Evolutionary conservation across 2,113 vertebrate genomes (phyloP).

Genomic region (Paralichthys olivaceus): DNA sequence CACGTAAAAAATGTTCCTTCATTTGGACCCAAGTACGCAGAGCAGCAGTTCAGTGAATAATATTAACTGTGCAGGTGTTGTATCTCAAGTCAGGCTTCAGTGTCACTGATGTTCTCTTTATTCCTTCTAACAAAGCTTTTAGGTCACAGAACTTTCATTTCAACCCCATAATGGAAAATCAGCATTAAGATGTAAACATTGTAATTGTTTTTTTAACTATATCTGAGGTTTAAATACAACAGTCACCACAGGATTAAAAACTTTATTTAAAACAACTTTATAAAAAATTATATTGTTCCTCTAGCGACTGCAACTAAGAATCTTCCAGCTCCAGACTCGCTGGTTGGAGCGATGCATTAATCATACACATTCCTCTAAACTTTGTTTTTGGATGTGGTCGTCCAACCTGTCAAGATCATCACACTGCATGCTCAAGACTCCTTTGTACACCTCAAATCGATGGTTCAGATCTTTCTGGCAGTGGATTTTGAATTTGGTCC

Average conservation of each 20-base stretch:
- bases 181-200: background rate
- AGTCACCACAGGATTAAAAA: background rate
- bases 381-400: too few species aligned
- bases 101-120: background rate
- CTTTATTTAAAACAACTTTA: conserved; percentile 24
- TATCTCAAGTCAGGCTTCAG: background rate
- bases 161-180: background rate
- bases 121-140: background rate
- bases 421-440: conserved; percentile 83
- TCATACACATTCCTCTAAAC: background rate
- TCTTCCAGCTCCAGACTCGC: background rate
- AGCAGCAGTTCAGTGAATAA: too few species aligned
- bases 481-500: conserved; percentile 86
- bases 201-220: background rate
- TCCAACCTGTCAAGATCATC: conserved; percentile 44
- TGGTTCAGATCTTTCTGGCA: conserved; percentile 87
- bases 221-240: background rate
- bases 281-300: background rate
- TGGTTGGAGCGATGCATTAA: background rate
- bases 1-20: too few species aligned
- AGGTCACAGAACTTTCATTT: too few species aligned
- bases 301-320: background rate
- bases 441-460: conserved; percentile 87
- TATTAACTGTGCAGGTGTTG: background rate
- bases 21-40: too few species aligned